Conservation (phyloP, 2,797 vertebrate genomes). For the Tragelaphus eurycerus region DNA sequence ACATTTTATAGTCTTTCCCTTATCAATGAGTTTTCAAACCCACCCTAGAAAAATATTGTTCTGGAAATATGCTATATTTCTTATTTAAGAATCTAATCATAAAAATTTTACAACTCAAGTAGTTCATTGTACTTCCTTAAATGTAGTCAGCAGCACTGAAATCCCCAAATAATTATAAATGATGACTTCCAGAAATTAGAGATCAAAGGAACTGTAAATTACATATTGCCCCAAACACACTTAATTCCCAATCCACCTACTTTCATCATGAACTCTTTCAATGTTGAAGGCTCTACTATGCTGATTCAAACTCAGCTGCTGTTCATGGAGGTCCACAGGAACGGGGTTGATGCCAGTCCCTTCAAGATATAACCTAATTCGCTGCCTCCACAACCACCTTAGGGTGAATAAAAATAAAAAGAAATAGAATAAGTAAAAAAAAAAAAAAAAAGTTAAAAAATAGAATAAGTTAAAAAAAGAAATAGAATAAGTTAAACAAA, state of each 20-base stretch:
- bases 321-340: constrained; percentile 95
- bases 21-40: constrained; percentile 11
- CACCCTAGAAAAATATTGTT: neutral
- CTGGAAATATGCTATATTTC: neutral
- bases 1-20: neutral
- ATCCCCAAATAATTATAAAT: constrained; percentile 20
- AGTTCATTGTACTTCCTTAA: neutral
- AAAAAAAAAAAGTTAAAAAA: constrained; percentile 2
- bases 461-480: neutral
- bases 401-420: neutral
- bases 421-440: neutral
- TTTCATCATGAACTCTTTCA: constrained; percentile 82
- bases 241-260: constrained; percentile 75
- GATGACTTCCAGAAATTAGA: neutral
- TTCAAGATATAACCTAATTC: constrained; percentile 93
- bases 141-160: neutral
- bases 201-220: neutral
- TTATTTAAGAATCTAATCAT: constrained; percentile 25
- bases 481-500: neutral
- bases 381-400: constrained; percentile 98
- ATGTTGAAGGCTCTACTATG: constrained; percentile 92
- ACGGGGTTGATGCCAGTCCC: constrained; percentile 95
- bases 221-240: neutral
- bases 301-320: constrained; percentile 95
- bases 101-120: neutral